Base-by-base conservation (phyloP, 2,113 vertebrate genomes). In the Aspiorhynchus laticeps region DNA sequence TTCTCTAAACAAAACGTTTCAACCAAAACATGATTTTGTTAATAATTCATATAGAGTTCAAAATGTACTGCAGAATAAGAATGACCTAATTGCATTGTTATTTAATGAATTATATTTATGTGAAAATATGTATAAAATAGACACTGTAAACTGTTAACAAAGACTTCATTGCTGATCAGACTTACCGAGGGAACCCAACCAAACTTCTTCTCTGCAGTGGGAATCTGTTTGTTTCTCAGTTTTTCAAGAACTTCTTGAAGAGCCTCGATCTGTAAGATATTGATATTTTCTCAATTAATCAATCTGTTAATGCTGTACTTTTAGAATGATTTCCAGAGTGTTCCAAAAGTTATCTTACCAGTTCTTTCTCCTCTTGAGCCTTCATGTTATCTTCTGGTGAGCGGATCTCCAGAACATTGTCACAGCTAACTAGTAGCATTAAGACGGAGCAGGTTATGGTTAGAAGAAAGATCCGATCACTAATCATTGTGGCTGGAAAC, bases 181-280 rank as follows among this genome's bases (percentile, higher is more conserved):
- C 93, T 48, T 92, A 96, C 96, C 88, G 78, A 89, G 10, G 95
- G 93, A 26, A 96, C 91, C 94, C 94, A 93, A 89, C 95, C 94
- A 36, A 95, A 91, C 76, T 96, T 95, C 88, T 96, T 97, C 93
- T 95, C 94, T 3, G 91, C 83, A 2, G 91, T 85, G 0, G 93
- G 95, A 83, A 90, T 91, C 76, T 92, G 91, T 88, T 93, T 91
- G 88, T 82, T 93, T 74, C 90, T 94, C 79, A 95, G 87, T 33
- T 95, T 92, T 88, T 95, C 93, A 89, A 96, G 93, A 28, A 94
- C 91, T 73, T 95, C 95, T 85, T 95, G 95, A 78, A 96, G 93
- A 43, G 86, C 91, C 81, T 92, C 92, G 0, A 92, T 92, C 95
- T 95, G 87, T 9, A 84, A 75, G 38, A 75, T 38, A 33, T 36